These are phyloP conservation scores for Grallaria varia DNA, from an alignment of 2,113 vertebrate species.

Conservation along the genomic window DNA sequence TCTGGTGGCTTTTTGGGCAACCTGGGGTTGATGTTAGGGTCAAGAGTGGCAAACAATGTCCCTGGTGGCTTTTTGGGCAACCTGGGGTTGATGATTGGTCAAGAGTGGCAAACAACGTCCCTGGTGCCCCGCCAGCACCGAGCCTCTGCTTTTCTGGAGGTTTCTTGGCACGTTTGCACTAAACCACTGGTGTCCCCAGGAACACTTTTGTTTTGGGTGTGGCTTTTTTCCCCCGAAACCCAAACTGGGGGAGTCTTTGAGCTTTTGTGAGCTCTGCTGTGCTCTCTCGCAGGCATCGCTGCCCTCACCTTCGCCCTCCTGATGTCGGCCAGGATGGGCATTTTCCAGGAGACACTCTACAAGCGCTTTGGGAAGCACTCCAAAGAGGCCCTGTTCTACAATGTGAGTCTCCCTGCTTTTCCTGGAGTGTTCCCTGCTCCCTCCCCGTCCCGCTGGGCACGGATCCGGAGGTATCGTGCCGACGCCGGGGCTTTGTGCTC, in stretches of 20 bases:
- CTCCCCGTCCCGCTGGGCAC: too few relatives aligned
- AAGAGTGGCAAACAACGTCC: too few relatives aligned
- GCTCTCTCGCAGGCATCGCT: constrained; percentile 79
- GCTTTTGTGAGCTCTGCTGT: too few relatives aligned
- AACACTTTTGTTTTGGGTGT: rapidly evolving
- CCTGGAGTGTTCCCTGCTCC: too few relatives aligned
- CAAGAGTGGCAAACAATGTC: too few relatives aligned
- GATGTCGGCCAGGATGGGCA: constrained; percentile 96
- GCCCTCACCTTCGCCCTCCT: constrained; percentile 94
- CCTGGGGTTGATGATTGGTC: not conserved
- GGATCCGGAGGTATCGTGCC: too few relatives aligned
- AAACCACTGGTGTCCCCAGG: not conserved
- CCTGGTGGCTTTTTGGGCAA: not conserved
- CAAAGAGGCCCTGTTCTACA: constrained; percentile 95
- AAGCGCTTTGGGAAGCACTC: constrained; percentile 94
- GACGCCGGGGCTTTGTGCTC: not conserved
- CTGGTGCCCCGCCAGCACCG: too few relatives aligned
- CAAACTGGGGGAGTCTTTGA: not conserved
- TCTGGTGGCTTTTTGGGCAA: not conserved
- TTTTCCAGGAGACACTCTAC: constrained; percentile 95
- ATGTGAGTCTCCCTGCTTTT: constrained; percentile 76
- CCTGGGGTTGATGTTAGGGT: not conserved
- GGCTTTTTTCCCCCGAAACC: not conserved
- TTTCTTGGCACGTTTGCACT: too few relatives aligned
- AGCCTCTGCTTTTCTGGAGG: too few relatives aligned